A percentile compares a stretch with the other conserved stretches of the same genome.
Evolutionary conservation across 2,113 vertebrate genomes (phyloP).

Genomic region (Microtus ochrogaster): DNA sequence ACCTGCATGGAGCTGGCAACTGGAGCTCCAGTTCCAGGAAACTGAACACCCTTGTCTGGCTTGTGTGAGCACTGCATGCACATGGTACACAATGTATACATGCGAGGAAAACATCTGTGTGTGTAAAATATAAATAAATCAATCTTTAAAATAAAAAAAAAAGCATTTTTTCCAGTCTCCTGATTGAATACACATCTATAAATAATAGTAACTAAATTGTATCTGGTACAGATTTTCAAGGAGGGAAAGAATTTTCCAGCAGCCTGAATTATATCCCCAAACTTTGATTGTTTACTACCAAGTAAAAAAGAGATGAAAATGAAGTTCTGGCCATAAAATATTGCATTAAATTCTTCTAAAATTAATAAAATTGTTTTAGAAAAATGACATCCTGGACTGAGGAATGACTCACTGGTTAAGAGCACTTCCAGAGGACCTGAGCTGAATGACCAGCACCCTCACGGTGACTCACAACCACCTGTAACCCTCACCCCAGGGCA

Average conservation of each 20-base stretch:
- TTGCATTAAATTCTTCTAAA: not conserved
- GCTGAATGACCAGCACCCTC: not conserved
- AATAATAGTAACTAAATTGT: constrained; percentile 5
- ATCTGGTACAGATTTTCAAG: not conserved
- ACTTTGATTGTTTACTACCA: constrained; percentile 14
- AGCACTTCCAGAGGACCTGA: not conserved
- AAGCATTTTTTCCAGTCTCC: not conserved
- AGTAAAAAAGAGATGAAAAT: constrained; percentile 44
- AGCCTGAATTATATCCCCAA: not conserved
- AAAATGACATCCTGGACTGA: not conserved
- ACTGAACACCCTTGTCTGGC: not conserved
- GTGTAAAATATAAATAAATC: not conserved
- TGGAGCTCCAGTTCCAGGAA: not conserved
- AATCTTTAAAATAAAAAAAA: not conserved
- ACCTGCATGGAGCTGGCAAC: not conserved
- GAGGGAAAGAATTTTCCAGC: not conserved
- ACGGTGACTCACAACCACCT: not conserved
- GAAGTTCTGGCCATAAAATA: not conserved
- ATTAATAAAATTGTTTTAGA: not conserved
- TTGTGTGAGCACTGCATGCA: no score
- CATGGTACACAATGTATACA: no score
- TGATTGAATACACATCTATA: not conserved
- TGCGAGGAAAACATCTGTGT: no score
- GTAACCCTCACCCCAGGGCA: no score
- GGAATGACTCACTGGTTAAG: not conserved